Conservation (phyloP, 2,797 vertebrate genomes). For the Manis pentadactyla region DNA sequence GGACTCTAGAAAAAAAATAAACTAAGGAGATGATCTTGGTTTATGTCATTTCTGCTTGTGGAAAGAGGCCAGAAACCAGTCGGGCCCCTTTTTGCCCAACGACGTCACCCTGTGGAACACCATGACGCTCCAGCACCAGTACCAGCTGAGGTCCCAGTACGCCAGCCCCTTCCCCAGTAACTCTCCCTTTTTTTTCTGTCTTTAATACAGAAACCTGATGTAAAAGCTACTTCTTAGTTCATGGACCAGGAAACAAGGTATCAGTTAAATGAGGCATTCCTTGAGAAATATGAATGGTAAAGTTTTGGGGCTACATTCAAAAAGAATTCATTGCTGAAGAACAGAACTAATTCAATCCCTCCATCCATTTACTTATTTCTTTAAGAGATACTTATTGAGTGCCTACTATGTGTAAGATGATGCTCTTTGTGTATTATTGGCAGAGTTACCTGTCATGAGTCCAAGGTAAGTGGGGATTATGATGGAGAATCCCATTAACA, state of each 20-base stretch:
- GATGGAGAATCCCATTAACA: not conserved
- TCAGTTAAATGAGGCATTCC: not conserved
- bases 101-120: conserved; percentile 98
- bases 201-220: not conserved
- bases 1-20: conserved; percentile 93
- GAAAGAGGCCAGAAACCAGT: conserved; percentile 90
- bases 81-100: conserved; percentile 94
- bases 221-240: conserved; percentile 41
- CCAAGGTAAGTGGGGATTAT: not conserved
- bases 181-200: too few species aligned
- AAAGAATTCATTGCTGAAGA: conserved; percentile 58
- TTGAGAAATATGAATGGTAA: conserved; percentile 20
- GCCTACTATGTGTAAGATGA: not conserved
- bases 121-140: conserved; percentile 98
- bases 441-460: not conserved
- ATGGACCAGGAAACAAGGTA: not conserved
- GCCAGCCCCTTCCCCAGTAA: conserved; percentile 93
- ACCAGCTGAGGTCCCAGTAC: conserved; percentile 97
- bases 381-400: not conserved
- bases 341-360: not conserved
- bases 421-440: not conserved
- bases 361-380: not conserved
- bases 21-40: conserved; percentile 87
- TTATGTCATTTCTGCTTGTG: conserved; percentile 86
- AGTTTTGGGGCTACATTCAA: conserved; percentile 10